Conservation (phyloP, 2,797 vertebrate species). For the Glyptemys insculpta region DNA sequence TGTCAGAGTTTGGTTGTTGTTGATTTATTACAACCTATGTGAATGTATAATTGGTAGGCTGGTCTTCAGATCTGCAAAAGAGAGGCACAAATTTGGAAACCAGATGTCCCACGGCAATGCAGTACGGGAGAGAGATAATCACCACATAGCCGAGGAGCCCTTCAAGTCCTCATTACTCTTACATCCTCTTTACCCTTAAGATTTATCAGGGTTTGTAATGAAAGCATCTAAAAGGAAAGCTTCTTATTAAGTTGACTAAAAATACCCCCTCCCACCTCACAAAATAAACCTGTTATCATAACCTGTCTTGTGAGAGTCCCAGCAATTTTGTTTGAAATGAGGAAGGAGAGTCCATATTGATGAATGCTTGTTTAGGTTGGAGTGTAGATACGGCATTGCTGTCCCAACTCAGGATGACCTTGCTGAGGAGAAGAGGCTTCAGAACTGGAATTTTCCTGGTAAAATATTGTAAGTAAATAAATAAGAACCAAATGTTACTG, state of each 20-base stretch:
- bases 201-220: constrained; percentile 76
- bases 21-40: constrained; percentile 81
- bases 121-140: constrained; percentile 73
- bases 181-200: constrained; percentile 68
- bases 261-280: constrained; percentile 46
- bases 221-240: constrained; percentile 70
- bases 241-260: constrained; percentile 61
- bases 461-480: not conserved
- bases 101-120: constrained; percentile 70
- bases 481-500: not conserved
- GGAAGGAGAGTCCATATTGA: constrained; percentile 30
- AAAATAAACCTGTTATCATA: constrained; percentile 65
- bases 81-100: constrained; percentile 71
- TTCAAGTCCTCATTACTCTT: constrained; percentile 69
- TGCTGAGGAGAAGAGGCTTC: constrained; percentile 46
- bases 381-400: not conserved
- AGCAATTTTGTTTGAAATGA: constrained; percentile 42
- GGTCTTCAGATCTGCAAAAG: constrained; percentile 64
- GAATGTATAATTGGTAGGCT: constrained; percentile 80
- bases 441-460: constrained; percentile 14
- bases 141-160: constrained; percentile 52
- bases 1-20: constrained; percentile 78
- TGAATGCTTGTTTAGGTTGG: not conserved
- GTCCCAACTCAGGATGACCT: constrained; percentile 54
- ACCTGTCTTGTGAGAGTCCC: constrained; percentile 40